Percentiles rank a stretch among this genome's conserved stretches.
Conservation (phyloP, 1,140 invertebrate species). For the Cherax quadricarinatus region DNA sequence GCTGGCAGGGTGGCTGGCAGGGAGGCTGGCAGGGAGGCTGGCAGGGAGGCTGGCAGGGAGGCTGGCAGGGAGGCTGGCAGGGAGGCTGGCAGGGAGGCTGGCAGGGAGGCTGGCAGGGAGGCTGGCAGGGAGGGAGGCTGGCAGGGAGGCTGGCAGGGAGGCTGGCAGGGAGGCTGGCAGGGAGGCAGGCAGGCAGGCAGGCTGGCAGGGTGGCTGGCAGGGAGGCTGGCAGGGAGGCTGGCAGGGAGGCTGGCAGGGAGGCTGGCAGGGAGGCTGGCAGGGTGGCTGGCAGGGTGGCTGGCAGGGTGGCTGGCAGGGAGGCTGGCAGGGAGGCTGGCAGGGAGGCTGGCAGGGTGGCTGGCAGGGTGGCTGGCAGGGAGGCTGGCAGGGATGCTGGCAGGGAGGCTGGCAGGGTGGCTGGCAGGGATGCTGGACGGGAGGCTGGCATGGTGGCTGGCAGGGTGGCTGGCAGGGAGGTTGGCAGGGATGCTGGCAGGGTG, state of each 20-base stretch:
- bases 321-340: background rate
- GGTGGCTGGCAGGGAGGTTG: background rate
- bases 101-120: background rate
- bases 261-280: background rate
- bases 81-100: background rate
- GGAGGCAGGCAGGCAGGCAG: background rate
- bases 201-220: background rate
- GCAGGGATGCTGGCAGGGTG: slow-evolving; percentile 21
- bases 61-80: background rate
- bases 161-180: too few relatives aligned
- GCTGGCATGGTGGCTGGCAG: background rate
- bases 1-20: too few relatives aligned
- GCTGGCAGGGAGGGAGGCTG: background rate
- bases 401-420: background rate
- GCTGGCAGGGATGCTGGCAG: background rate
- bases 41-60: background rate
- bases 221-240: slow-evolving; percentile 8
- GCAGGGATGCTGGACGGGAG: too few relatives aligned
- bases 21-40: too few relatives aligned
- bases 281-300: background rate
- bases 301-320: background rate
- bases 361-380: background rate
- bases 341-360: background rate
- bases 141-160: slow-evolving; percentile 3
- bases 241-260: slow-evolving; percentile 19